Conservation (phyloP, 2,888 invertebrate genomes). For the Gisinianus flammeolus region DNA sequence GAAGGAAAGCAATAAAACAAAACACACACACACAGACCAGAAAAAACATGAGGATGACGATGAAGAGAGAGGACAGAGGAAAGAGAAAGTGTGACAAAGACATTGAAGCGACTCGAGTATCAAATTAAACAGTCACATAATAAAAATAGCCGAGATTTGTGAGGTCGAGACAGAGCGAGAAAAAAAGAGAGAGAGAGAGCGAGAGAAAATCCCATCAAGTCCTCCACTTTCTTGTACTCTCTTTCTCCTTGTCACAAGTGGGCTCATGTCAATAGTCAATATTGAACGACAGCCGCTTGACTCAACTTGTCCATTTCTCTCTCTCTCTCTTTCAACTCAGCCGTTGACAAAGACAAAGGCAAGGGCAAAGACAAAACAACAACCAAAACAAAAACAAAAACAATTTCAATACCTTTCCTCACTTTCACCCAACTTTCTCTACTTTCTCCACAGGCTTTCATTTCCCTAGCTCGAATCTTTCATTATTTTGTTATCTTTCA, state of each 20-base stretch:
- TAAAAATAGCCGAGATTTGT: no score
- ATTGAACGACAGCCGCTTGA: conserved; percentile 4
- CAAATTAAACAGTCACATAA: no score
- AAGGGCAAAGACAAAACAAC: background rate
- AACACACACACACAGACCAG: background rate
- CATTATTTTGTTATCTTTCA: background rate
- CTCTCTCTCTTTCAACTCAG: background rate
- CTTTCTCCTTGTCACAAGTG: background rate
- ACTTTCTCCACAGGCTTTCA: background rate
- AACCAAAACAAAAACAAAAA: background rate
- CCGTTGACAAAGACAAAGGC: background rate
- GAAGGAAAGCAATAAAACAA: conserved; percentile 14
- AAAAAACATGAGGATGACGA: background rate
- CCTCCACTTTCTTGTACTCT: background rate
- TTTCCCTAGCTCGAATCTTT: background rate
- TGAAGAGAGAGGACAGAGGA: background rate
- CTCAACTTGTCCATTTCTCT: no score
- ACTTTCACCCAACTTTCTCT: background rate
- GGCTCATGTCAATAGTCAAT: background rate
- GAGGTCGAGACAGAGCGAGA: background rate
- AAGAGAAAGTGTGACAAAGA: background rate
- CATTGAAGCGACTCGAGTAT: background rate
- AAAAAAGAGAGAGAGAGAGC: background rate
- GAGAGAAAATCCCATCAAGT: conserved; percentile 3
- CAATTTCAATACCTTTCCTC: background rate